A percentile compares a stretch with the other conserved stretches of the same genome.
Conservation (phyloP, 2,797 vertebrate genomes). For the Hyperoplus lanceolatus region DNA sequence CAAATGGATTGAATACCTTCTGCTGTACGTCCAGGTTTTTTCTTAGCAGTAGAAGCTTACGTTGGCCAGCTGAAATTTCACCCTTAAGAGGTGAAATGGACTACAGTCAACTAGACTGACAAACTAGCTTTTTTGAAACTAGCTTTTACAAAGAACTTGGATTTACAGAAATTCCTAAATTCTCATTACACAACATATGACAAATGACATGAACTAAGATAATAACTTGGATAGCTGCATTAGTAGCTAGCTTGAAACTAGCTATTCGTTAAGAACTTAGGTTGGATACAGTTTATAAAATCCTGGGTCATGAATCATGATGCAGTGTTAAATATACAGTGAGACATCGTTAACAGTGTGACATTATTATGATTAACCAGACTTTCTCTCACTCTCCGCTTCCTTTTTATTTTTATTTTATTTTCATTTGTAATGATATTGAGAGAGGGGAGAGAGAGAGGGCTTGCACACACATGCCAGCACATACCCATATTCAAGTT, state of each 20-base stretch:
- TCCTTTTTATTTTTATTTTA: background rate
- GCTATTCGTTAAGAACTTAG: background rate
- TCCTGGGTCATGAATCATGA: background rate
- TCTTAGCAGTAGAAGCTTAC: background rate
- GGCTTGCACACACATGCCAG: background rate
- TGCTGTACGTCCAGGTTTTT: no score
- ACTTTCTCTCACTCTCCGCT: background rate
- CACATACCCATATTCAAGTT: constrained; percentile 5
- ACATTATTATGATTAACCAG: background rate
- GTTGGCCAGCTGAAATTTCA: background rate
- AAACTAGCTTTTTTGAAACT: no score
- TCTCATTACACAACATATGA: no score
- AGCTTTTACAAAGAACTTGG: no score
- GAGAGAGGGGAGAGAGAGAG: no score
- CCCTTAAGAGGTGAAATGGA: background rate
- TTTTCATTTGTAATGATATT: no score
- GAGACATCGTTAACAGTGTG: background rate
- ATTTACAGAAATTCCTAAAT: no score
- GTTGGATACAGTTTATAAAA: background rate
- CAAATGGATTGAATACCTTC: no score
- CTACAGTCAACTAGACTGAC: background rate
- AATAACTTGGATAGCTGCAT: no score
- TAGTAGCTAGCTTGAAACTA: background rate
- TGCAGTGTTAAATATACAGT: background rate
- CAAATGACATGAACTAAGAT: no score